Evolutionary conservation across 2,113 vertebrate genomes (phyloP).

Genomic region (Struthio camelus): DNA sequence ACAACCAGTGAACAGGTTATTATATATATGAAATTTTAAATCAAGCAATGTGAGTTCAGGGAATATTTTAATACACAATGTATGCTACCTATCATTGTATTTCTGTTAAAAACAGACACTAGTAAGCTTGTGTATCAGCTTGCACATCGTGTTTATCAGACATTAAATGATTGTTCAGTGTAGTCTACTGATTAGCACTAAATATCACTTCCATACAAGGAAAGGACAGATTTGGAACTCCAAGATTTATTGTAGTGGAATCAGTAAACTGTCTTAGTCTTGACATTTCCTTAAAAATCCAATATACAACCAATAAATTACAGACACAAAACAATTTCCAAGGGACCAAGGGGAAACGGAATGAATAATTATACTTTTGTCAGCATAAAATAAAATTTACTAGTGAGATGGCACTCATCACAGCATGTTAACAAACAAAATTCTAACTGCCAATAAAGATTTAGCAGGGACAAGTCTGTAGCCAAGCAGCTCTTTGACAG

Average conservation of each 20-base stretch:
- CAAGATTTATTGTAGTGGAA: slow-evolving; percentile 22
- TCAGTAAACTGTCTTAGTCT: slow-evolving; percentile 7
- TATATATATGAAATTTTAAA: neutral
- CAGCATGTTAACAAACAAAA: neutral
- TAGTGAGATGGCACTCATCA: neutral
- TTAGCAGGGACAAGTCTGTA: neutral
- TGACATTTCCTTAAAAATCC: neutral
- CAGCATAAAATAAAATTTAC: neutral
- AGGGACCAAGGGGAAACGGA: neutral
- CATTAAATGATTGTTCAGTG: neutral
- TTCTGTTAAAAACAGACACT: neutral
- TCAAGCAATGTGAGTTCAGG: neutral
- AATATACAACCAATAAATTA: slow-evolving; percentile 5
- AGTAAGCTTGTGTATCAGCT: neutral
- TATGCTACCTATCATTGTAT: neutral
- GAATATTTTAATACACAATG: neutral
- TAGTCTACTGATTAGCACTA: neutral
- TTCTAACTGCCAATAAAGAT: neutral
- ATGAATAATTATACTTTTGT: slow-evolving; percentile 26
- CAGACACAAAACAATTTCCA: slow-evolving; percentile 20
- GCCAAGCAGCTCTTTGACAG: neutral
- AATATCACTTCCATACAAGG: neutral
- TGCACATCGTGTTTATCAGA: neutral
- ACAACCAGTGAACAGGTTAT: neutral
- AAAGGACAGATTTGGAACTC: neutral